These are phyloP conservation scores for Agrochola lychnidis DNA, from an alignment of 2,888 invertebrate genomes.

Conservation along the genomic window DNA sequence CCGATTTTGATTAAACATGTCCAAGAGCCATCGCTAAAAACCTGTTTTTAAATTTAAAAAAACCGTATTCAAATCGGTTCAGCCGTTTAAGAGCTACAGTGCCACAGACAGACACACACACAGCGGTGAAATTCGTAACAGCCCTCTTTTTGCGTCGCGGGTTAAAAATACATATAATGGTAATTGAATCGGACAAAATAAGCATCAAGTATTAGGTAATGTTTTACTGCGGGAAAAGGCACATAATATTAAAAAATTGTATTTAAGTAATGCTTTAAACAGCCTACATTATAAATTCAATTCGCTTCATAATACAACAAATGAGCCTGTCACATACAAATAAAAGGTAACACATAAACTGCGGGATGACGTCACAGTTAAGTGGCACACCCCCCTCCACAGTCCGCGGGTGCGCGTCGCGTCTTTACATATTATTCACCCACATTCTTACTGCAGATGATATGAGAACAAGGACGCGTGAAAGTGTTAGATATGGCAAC, in stretches of 20 bases:
- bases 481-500: constrained; percentile 17
- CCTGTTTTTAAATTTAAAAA: no score
- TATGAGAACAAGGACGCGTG: constrained; percentile 9
- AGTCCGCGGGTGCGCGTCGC: background rate
- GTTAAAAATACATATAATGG: background rate
- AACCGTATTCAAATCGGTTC: no score
- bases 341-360: constrained; percentile 3
- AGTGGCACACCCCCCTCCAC: background rate
- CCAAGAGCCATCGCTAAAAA: no score
- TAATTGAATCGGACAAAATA: background rate
- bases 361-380: constrained; percentile 21
- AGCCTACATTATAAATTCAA: background rate
- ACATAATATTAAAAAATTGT: background rate
- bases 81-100: no score
- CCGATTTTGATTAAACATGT: no score
- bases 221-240: background rate
- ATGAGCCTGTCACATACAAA: background rate
- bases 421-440: constrained; percentile 24
- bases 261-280: background rate
- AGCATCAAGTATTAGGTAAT: background rate
- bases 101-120: no score
- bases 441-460: constrained; percentile 14
- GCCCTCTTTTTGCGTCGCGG: no score
- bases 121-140: no score
- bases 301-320: background rate